Evolutionary conservation across 2,888 invertebrate species (phyloP).

Genomic region (Phengaris alcon): DNA sequence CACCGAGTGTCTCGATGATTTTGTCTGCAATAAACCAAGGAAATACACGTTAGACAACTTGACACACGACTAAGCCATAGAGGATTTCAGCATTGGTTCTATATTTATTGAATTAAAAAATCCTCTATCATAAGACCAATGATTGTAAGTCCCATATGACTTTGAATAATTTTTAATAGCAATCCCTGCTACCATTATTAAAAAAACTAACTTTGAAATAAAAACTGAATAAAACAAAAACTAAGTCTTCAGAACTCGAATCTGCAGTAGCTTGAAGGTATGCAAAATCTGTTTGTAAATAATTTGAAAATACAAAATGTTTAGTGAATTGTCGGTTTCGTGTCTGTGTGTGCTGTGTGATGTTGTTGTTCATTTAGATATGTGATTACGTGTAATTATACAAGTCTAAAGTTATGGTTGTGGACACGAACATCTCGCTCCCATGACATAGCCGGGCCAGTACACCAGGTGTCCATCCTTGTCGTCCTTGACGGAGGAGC

Average conservation of each 20-base stretch:
- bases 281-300: slow-evolving; percentile 39
- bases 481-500: slow-evolving; percentile 98
- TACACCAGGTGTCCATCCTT: slow-evolving; percentile 99
- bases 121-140: slow-evolving; percentile 35
- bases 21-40: slow-evolving; percentile 93
- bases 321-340: slow-evolving; percentile 38
- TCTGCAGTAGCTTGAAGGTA: slow-evolving; percentile 48
- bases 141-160: slow-evolving; percentile 58
- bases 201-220: slow-evolving; percentile 46
- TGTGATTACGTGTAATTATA: slow-evolving; percentile 39
- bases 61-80: slow-evolving; percentile 57
- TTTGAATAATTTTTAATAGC: slow-evolving; percentile 40
- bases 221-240: slow-evolving; percentile 39
- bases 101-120: slow-evolving; percentile 29
- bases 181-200: slow-evolving; percentile 38
- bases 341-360: slow-evolving; percentile 41
- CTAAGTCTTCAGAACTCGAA: slow-evolving; percentile 51
- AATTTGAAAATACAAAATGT: slow-evolving; percentile 34
- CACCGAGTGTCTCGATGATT: slow-evolving; percentile 98
- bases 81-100: slow-evolving; percentile 57
- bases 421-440: slow-evolving; percentile 99
- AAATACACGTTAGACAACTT: slow-evolving; percentile 55
- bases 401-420: slow-evolving; percentile 72
- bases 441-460: slow-evolving; percentile 98
- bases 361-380: slow-evolving; percentile 38